Base-by-base conservation (phyloP, 2,113 vertebrate genomes). In the Tamias sibiricus region DNA sequence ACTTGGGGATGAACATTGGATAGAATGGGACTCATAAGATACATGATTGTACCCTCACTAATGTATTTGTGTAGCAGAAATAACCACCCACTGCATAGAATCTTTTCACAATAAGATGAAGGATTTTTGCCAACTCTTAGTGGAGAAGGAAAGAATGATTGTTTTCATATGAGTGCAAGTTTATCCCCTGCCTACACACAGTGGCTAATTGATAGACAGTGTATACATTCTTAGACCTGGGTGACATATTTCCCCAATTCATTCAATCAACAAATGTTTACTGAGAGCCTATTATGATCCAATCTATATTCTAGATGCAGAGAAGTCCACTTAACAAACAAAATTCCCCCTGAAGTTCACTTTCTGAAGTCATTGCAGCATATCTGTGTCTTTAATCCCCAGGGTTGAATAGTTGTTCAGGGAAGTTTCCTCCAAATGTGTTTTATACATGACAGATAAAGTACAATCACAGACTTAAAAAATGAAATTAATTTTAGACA, bases 201-300 rank as follows among this genome's bases (percentile, higher is more conserved):
- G 28, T 79, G 49, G 24, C 8, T 49, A 84, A 52, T 52, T 37
- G 14, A 76, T 72, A 4, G 35, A 20, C 4, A 82, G 35, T 4
- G 16, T 91, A 24, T 66, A 8, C 30, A 79, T 81, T 62, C 47
- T 92, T 82, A 83, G 80, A 86, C 14, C 91, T 10, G 35, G 2
- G 24, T 42, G 35, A 72, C 7, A 32, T 93, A 71, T 35, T 88
- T 76, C 11, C 20, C 16, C 9, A 90, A 35, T 79, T 91, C 5
- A 77, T 88, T 91, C 40, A 54, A 20, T 75, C 52, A 83, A 35
- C 19, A 96, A 95, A 72, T 93, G 71, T 72, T 92, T 66, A 47
- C 69, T 32, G 35, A 95, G 80, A 82, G 10, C 30, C 26, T 52
- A 20, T 22, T 16, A 42, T 94, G 44, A 86, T 26, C 26, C 24